These are phyloP conservation scores for Cephalopterus ornatus DNA, from an alignment of 2,113 vertebrate species.

Conservation along the genomic window DNA sequence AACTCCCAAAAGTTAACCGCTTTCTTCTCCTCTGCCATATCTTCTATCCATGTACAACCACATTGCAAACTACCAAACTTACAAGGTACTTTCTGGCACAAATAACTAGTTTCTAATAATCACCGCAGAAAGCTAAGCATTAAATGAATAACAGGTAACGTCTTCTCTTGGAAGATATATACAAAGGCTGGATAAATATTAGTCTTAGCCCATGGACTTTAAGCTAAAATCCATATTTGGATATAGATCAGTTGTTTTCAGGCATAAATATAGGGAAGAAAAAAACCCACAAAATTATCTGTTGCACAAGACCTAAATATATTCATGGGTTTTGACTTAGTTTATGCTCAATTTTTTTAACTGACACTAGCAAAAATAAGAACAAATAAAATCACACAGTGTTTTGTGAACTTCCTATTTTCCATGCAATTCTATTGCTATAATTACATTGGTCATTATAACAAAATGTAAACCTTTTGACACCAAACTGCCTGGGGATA, in stretches of 20 bases:
- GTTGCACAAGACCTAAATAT: not conserved
- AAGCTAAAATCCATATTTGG: not conserved
- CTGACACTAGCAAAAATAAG: not conserved
- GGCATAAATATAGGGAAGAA: not conserved
- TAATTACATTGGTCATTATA: not conserved
- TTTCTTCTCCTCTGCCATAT: not conserved
- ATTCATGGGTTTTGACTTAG: not conserved
- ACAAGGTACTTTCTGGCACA: not conserved
- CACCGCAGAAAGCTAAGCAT: not conserved
- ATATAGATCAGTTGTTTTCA: not conserved
- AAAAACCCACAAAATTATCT: not conserved
- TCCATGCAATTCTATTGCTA: not conserved
- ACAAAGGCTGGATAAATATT: not conserved
- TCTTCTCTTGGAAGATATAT: not conserved
- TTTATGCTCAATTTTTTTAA: not conserved
- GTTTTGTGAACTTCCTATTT: not conserved
- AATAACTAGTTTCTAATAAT: not conserved
- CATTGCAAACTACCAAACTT: not conserved
- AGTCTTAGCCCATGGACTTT: not conserved
- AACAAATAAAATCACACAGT: not conserved
- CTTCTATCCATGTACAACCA: accelerated
- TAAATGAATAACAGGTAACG: not conserved
- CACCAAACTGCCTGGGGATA: not conserved
- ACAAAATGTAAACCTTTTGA: not conserved
- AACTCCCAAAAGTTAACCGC: not conserved